phyloP scores from a whole-genome alignment of 2,797 vertebrate species.

The Pseudochromis fuscus region DNA sequence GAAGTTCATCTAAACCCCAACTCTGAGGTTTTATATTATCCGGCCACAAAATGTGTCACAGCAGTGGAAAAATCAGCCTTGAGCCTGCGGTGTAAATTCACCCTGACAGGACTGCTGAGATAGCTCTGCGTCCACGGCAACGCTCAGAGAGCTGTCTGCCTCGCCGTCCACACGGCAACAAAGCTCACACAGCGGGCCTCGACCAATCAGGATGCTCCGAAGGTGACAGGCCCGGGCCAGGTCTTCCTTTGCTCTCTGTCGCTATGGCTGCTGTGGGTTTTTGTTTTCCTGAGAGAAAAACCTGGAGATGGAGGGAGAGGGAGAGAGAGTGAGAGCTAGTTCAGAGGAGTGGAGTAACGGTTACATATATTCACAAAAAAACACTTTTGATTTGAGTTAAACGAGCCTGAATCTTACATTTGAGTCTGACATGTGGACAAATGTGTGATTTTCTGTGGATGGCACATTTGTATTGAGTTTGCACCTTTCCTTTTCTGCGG shows the following conservation, averaged over 20 bases:
- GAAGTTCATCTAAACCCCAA: conserved; percentile 15
- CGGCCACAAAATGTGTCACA: conserved; percentile 60
- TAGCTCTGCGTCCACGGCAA: conserved; percentile 79
- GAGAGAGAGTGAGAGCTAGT: conserved; percentile 19
- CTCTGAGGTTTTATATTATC: conserved; percentile 43
- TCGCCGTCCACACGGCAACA: conserved; percentile 82
- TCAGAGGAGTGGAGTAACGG: conserved; percentile 20
- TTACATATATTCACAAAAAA: neutral
- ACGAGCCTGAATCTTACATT: conserved; percentile 23
- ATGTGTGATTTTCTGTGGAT: conserved; percentile 38
- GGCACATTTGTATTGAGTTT: conserved; percentile 19
- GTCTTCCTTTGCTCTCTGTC: conserved; percentile 83
- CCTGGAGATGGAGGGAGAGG: conserved; percentile 44
- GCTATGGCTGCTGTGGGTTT: conserved; percentile 81
- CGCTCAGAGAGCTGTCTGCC: conserved; percentile 74
- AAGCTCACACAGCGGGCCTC: conserved; percentile 70
- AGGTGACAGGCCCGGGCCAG: conserved; percentile 81
- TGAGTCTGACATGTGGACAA: conserved; percentile 11
- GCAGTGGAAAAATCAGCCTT: conserved; percentile 45
- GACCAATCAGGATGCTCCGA: conserved; percentile 79
- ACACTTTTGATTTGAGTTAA: conserved; percentile 3
- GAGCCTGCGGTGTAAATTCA: conserved; percentile 70
- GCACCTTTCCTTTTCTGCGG: conserved; percentile 24
- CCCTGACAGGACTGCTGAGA: conserved; percentile 82
- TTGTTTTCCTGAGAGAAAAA: conserved; percentile 69